Base-by-base conservation (phyloP, 2,797 vertebrate species). In the Gymnothorax javanicus region DNA sequence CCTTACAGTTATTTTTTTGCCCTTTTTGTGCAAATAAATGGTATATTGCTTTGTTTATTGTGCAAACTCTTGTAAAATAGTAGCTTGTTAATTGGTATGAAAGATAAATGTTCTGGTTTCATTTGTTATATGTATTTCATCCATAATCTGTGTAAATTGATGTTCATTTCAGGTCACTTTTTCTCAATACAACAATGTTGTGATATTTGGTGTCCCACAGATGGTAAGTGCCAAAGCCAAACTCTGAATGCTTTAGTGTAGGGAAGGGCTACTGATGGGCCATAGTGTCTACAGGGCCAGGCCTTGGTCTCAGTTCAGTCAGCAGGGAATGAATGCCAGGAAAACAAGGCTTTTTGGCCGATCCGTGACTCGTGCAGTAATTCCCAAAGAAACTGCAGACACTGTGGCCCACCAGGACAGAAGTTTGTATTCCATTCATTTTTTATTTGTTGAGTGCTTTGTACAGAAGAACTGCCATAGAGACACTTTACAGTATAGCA, bases 191-290 rank as follows among this genome's bases (percentile, higher is more conserved):
- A 96, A 93, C 2, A 99, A 99, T 81, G 94, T 99, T 12, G 96
- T 99, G 52, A 95, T 99, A 92, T 99, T 99, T 91, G 98, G 98
- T 12, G 98, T 99, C 79, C 98, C 98, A 90, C 97, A 98, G 91
- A 99, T 99, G 98, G 98, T 99, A 94, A 97, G 97, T 94, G 84
- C 33, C 13, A 0, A 85, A 69, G n/a, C 83, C 17, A 13, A 79
- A 85, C 23, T 85, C 33, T 43, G 33, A 43, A 43, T 43, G 33
- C 33, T 43, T 43, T 43, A 43, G 33, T 43, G 33, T 43, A 43
- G 33, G 33, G 33, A 2, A 43, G 33, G 2, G 33, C 33, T 43
- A 43, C 33, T 43, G 33, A 43, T 43, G 33, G 33, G 33, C 33
- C 33, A 43, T 43, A 43, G 33, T 43, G 33, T 43, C 33, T 43